phyloP scores from a whole-genome alignment of 2,113 vertebrate genomes.

The Mormyrus iriodes region DNA sequence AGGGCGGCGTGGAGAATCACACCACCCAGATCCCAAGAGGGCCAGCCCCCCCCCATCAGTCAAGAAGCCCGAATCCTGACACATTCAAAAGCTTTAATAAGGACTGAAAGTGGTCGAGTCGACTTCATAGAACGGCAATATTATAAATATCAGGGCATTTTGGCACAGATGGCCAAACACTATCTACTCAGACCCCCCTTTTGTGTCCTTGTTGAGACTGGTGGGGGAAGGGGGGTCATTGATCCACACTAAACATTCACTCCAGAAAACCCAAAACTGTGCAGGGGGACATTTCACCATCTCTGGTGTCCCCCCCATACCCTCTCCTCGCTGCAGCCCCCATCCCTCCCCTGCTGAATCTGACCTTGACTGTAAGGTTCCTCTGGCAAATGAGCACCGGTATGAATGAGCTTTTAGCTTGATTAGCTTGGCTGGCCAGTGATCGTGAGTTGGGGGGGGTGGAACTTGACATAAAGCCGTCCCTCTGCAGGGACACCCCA shows the following conservation, averaged over 20 bases:
- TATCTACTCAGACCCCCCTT: neutral
- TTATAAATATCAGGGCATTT: neutral
- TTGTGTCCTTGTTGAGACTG: neutral
- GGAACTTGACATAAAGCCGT: neutral
- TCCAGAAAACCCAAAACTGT: neutral
- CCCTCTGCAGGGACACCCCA: neutral
- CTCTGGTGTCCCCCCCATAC: slow-evolving; percentile 47
- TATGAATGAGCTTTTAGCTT: slow-evolving; percentile 64
- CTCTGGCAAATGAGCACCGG: slow-evolving; percentile 40
- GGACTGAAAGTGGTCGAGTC: neutral
- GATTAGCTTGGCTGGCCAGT: slow-evolving; percentile 54
- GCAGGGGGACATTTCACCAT: slow-evolving; percentile 32
- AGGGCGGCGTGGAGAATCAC: slow-evolving; percentile 22
- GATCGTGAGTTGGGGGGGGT: neutral
- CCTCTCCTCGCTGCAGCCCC: slow-evolving; percentile 17
- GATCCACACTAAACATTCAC: slow-evolving; percentile 16
- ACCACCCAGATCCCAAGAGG: neutral
- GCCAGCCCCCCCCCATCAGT: neutral
- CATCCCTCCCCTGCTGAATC: slow-evolving; percentile 33
- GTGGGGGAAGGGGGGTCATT: neutral
- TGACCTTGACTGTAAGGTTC: slow-evolving; percentile 48
- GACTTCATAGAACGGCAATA: neutral
- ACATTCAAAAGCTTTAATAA: neutral
- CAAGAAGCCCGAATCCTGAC: neutral
- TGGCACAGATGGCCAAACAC: neutral